A percentile compares a stretch with the other conserved stretches of the same genome.
phyloP scores from a whole-genome alignment of 2,888 invertebrate species.

The Morpho achilles region DNA sequence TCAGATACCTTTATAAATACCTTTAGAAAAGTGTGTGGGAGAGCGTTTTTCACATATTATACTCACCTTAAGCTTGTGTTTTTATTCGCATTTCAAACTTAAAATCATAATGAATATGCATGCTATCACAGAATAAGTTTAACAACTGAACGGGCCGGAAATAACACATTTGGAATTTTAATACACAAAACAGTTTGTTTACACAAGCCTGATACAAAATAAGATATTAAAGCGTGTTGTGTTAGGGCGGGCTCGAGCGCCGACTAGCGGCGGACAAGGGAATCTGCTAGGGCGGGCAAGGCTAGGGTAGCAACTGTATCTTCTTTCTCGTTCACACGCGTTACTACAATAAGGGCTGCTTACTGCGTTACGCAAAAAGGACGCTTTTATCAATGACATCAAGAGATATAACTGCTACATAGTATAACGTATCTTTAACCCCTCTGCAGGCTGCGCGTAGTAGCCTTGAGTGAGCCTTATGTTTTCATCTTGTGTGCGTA shows the following conservation, averaged over 20 bases:
- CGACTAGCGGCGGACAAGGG: constrained; percentile 62
- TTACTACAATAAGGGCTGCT: constrained; percentile 50
- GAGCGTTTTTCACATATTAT: constrained; percentile 19
- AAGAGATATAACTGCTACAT: constrained; percentile 47
- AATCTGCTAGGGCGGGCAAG: constrained; percentile 56
- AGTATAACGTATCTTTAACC: constrained; percentile 34
- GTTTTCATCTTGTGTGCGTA: constrained; percentile 75
- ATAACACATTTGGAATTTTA: constrained; percentile 34
- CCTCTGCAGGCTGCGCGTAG: constrained; percentile 50
- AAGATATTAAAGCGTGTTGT: constrained; percentile 58
- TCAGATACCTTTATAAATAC: constrained; percentile 4
- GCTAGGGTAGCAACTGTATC: constrained; percentile 38
- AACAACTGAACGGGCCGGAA: constrained; percentile 38
- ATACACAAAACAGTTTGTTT: constrained; percentile 65
- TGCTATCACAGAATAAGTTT: constrained; percentile 22
- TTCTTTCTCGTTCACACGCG: constrained; percentile 58
- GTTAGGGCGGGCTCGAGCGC: constrained; percentile 68
- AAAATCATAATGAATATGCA: constrained; percentile 14
- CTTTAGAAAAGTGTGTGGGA: constrained; percentile 3
- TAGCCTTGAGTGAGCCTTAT: constrained; percentile 73
- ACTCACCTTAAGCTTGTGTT: constrained; percentile 40
- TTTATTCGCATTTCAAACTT: constrained; percentile 20
- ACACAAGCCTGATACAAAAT: constrained; percentile 58
- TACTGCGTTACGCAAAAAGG: constrained; percentile 67
- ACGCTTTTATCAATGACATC: constrained; percentile 72